Evolutionary conservation across 2,797 vertebrate genomes (phyloP).

Genomic region (Sebastiscus albofasciatus): DNA sequence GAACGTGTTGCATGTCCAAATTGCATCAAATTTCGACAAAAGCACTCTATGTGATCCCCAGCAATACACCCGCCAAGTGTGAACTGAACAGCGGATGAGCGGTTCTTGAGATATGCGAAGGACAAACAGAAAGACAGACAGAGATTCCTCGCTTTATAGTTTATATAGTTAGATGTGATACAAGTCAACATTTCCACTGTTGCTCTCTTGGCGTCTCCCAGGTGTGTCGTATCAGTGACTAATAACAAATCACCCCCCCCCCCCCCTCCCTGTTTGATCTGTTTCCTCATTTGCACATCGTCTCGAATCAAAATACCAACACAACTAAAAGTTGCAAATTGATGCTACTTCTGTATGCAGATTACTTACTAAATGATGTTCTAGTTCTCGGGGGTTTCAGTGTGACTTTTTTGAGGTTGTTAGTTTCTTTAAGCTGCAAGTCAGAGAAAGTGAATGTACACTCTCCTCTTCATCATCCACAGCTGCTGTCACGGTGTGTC

Average conservation of each 20-base stretch:
- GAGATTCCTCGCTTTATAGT: too few species aligned
- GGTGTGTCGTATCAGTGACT: background rate
- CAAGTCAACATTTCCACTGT: background rate
- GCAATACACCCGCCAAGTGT: too few species aligned
- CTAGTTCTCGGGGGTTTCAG: background rate
- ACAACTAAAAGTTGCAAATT: background rate
- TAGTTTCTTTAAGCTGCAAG: background rate
- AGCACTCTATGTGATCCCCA: too few species aligned
- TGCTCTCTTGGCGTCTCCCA: background rate
- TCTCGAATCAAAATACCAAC: background rate
- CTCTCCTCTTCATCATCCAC: background rate
- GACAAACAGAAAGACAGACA: too few species aligned
- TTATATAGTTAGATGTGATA: too few species aligned
- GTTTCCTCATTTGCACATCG: background rate
- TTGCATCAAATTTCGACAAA: too few species aligned
- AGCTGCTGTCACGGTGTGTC: background rate
- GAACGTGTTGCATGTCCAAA: too few species aligned
- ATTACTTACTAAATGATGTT: background rate
- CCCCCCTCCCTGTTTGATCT: background rate
- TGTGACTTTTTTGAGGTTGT: background rate
- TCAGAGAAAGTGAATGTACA: background rate
- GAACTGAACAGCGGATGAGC: too few species aligned
- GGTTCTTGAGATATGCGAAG: too few species aligned
- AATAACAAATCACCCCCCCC: background rate
- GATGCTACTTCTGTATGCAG: background rate